Percentiles rank a stretch among this genome's conserved stretches.
phyloP scores from a whole-genome alignment of 2,888 invertebrate species.

The Limnephilus lunatus region DNA sequence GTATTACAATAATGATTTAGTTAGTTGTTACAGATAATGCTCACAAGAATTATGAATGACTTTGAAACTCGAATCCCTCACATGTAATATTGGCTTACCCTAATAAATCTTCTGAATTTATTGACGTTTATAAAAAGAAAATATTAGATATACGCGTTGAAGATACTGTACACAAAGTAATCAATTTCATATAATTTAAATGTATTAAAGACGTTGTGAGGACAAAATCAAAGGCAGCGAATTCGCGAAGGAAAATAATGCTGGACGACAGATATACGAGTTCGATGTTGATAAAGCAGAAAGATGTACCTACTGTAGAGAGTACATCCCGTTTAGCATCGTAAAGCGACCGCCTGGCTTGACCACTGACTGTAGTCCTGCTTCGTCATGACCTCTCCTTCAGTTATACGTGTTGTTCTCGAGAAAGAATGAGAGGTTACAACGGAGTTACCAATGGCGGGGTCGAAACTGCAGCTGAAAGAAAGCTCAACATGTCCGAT shows the following conservation, averaged over 20 bases:
- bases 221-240: not conserved
- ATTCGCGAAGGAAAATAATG: not conserved
- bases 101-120: not conserved
- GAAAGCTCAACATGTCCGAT: conserved; percentile 17
- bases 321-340: not conserved
- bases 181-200: not conserved
- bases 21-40: too few relatives aligned
- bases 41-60: too few relatives aligned
- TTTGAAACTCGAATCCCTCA: too few relatives aligned
- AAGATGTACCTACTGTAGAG: not conserved
- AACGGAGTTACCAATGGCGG: not conserved
- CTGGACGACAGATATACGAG: not conserved
- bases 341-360: not conserved
- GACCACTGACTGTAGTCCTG: not conserved
- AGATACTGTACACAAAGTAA: not conserved
- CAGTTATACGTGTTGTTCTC: not conserved
- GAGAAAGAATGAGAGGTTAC: not conserved
- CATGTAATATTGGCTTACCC: not conserved
- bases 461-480: conserved; percentile 30
- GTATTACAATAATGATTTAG: too few relatives aligned
- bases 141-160: not conserved
- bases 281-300: not conserved
- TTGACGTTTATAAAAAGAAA: not conserved
- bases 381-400: not conserved
- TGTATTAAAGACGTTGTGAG: too few relatives aligned